phyloP scores from a whole-genome alignment of 1,140 invertebrate species.

The Steinernema khuongi region DNA sequence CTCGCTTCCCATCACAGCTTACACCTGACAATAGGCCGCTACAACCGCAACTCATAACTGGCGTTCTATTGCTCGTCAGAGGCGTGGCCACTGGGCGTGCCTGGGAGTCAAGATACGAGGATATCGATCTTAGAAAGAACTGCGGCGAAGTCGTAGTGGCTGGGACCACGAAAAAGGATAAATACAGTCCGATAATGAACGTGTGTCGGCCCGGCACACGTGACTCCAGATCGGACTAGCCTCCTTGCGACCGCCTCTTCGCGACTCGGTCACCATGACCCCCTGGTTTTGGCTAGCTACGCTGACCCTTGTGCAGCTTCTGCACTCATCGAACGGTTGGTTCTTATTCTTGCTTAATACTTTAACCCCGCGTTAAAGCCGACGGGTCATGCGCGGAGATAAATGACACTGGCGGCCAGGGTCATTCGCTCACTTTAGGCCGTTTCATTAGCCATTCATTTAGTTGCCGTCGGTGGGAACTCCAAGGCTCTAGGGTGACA shows the following conservation, averaged over 20 bases:
- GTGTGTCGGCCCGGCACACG: neutral
- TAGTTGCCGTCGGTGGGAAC: too few relatives aligned
- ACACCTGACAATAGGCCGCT: neutral
- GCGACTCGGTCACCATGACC: neutral
- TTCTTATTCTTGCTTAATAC: conserved; percentile 11
- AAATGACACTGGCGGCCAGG: neutral
- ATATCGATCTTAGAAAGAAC: neutral
- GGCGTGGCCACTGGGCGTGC: neutral
- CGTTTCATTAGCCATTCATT: conserved; percentile 5
- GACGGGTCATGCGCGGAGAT: neutral
- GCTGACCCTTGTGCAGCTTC: neutral
- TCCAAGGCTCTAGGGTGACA: too few relatives aligned
- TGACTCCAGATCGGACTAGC: neutral
- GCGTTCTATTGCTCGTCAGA: neutral
- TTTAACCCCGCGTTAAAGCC: neutral
- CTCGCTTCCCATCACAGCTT: neutral
- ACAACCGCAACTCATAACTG: neutral
- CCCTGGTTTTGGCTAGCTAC: neutral
- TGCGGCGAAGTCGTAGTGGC: neutral
- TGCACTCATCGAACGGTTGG: neutral
- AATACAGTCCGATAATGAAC: conserved; percentile 8
- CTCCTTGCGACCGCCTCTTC: neutral
- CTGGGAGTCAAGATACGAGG: neutral
- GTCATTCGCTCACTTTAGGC: neutral
- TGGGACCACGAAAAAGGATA: neutral